Conservation (phyloP, 2,888 invertebrate genomes). For the Polymixis lichenea region DNA sequence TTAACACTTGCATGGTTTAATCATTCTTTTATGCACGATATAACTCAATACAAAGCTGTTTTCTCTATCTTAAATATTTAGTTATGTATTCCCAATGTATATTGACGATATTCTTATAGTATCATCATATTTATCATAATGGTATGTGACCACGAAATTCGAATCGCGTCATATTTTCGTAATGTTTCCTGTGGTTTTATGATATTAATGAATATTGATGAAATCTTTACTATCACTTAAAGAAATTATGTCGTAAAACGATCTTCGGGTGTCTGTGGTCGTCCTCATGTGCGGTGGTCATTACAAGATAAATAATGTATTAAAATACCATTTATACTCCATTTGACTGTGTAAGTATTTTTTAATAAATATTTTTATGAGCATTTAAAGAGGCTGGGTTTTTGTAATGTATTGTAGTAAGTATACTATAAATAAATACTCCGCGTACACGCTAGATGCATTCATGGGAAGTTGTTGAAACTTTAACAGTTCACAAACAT, state of each 20-base stretch:
- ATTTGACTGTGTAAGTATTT: slow-evolving; percentile 54
- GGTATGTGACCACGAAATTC: slow-evolving; percentile 39
- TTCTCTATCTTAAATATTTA: too few species aligned
- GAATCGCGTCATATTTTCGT: slow-evolving; percentile 44
- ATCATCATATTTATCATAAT: slow-evolving; percentile 11
- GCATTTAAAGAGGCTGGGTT: slow-evolving; percentile 18
- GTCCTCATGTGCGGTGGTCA: slow-evolving; percentile 36
- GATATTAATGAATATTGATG: slow-evolving; percentile 62
- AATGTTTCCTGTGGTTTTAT: slow-evolving; percentile 63
- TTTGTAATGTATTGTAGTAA: slow-evolving; percentile 20
- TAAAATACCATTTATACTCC: slow-evolving; percentile 58
- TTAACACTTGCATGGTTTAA: neutral
- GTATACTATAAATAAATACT: too few species aligned
- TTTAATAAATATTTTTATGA: slow-evolving; percentile 56
- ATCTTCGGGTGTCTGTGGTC: slow-evolving; percentile 36
- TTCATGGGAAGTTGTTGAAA: slow-evolving; percentile 1
- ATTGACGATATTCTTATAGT: slow-evolving; percentile 2
- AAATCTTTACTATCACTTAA: slow-evolving; percentile 60
- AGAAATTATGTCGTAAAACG: slow-evolving; percentile 57
- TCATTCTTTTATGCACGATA: neutral
- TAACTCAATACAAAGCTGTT: too few species aligned
- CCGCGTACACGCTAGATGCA: neutral
- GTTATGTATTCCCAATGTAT: neutral
- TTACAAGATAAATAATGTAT: slow-evolving; percentile 58
- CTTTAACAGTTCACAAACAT: neutral